Conservation (phyloP, 2,888 invertebrate species). For the Xylocampa areola region DNA sequence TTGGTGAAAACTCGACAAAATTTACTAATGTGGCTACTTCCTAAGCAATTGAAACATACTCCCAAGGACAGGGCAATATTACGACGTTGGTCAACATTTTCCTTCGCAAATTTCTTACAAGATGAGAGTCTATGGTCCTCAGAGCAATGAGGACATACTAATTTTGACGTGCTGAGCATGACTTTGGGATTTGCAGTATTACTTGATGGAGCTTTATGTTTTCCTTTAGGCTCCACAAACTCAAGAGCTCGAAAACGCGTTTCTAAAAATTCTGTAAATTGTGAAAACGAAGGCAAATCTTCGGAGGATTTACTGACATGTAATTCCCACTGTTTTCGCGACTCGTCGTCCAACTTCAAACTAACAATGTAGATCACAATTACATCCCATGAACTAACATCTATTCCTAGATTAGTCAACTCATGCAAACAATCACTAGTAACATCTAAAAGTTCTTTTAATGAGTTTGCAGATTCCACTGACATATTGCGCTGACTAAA, state of each 20-base stretch:
- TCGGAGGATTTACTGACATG: conserved; percentile 7
- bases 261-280: conserved; percentile 14
- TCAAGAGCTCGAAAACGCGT: conserved; percentile 13
- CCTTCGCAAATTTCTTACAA: conserved; percentile 5
- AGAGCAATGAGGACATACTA: neutral
- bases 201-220: too few relatives aligned
- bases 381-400: conserved; percentile 2
- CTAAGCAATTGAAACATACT: conserved; percentile 12
- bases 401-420: conserved; percentile 1
- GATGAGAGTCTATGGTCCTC: conserved; percentile 1
- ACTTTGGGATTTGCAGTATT: neutral
- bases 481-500: conserved; percentile 2
- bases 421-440: conserved; percentile 14
- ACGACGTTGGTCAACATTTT: conserved; percentile 1
- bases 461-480: neutral
- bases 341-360: conserved; percentile 6
- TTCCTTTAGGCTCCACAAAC: conserved; percentile 7
- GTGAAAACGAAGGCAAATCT: conserved; percentile 8
- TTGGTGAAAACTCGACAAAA: neutral
- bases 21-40: conserved; percentile 3
- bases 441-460: conserved; percentile 12
- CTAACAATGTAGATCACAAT: conserved; percentile 3
- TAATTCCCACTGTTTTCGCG: conserved; percentile 8
- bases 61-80: conserved; percentile 5
- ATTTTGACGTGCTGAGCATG: neutral